Evolutionary conservation across 2,888 invertebrate species (phyloP).

Genomic region (Spodoptera exigua): DNA sequence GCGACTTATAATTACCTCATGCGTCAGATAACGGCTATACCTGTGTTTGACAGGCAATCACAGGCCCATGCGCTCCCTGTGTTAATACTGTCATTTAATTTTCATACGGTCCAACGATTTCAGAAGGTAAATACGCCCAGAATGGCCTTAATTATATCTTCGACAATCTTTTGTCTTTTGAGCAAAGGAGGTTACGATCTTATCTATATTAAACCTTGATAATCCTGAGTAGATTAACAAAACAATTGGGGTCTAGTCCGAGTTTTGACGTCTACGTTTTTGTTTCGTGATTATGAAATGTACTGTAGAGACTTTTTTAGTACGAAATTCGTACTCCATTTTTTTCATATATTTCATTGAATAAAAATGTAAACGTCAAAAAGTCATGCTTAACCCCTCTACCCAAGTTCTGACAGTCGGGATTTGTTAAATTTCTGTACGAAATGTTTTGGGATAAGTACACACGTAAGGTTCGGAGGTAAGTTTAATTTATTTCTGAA

Average conservation of each 20-base stretch:
- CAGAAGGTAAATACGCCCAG: slow-evolving; percentile 49
- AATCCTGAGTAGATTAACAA: slow-evolving; percentile 46
- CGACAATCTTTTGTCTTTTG: slow-evolving; percentile 54
- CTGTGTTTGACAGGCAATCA: slow-evolving; percentile 74
- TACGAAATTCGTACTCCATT: no score
- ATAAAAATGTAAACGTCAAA: no score
- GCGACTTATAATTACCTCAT: slow-evolving; percentile 67
- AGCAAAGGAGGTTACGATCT: slow-evolving; percentile 49
- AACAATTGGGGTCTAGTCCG: slow-evolving; percentile 23
- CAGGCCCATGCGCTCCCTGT: slow-evolving; percentile 47
- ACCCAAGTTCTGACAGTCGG: slow-evolving; percentile 26
- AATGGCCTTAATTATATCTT: slow-evolving; percentile 52
- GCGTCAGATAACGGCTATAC: slow-evolving; percentile 65
- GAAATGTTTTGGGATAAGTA: slow-evolving; percentile 8
- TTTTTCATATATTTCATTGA: no score
- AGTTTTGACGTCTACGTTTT: no score
- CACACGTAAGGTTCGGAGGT: slow-evolving; percentile 13
- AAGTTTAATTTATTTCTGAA: slow-evolving; percentile 32
- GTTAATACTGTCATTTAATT: slow-evolving; percentile 61
- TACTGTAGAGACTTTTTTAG: no score
- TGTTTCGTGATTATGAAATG: no score
- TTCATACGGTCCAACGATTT: slow-evolving; percentile 49
- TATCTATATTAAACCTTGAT: slow-evolving; percentile 57
- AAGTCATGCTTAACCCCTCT: no score
- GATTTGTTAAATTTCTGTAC: slow-evolving; percentile 27